Base-by-base conservation (phyloP, 2,797 vertebrate species). In the Coreius guichenoti region DNA sequence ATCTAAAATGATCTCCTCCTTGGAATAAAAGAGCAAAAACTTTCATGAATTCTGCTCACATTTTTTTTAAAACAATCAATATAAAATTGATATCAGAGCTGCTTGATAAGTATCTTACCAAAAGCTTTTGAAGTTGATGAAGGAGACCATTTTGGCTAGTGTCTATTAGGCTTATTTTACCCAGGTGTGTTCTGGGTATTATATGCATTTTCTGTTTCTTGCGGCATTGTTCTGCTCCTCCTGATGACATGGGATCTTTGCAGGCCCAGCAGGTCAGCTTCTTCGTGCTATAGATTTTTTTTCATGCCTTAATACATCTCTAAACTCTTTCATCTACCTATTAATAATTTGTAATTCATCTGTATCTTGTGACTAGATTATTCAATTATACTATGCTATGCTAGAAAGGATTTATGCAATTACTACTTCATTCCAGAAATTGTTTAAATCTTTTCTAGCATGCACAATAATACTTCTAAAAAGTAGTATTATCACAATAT, bases 211-310 rank as follows among this genome's bases (percentile, higher is more conserved):
- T 86, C 83, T 92, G 84, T 91, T 92, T 92, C 90, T 88, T 80
- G 82, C 87, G 90, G 81, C 89, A 82, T 90, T 93, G 91, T 90
- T 91, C 89, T 91, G 82, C 89, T 78, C 86, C 86, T 17, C 67
- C 31, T 77, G 94, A 93, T 91, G 93, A 92, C 91, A 63, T 65
- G 73, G 86, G 91, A 81, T 89, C 68, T 1, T 89, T 81, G 16
- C 93, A 96, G 95, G 95, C 91, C 92, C 92, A 63, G 4, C 92
- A 96, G 95, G 95, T 96, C 94, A 95, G 95, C 93, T 70, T 86
- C 33, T 74, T 85, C 39, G 47, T 74, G 63, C 63, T 83, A 47
- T 74, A 69, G 68, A 89, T 26, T 17, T 26, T 61, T 29, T 29
- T 14, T 29, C 26, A 63, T 74, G 4, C 13, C 65, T 6, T 4